Conservation (phyloP, 1,140 invertebrate genomes). For the Drosophila albomicans region DNA sequence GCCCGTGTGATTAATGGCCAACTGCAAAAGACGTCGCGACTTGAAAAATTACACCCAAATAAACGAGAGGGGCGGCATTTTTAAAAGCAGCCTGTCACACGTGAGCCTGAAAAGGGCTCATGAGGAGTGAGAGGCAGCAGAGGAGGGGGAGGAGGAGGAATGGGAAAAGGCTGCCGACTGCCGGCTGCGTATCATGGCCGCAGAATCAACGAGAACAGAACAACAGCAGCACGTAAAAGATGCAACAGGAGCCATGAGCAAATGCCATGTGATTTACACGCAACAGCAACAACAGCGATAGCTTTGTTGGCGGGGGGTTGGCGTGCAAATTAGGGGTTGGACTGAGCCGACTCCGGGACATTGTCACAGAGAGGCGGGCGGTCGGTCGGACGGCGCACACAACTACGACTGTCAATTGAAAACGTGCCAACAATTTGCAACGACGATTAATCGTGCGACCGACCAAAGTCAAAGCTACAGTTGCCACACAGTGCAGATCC, state of each 20-base stretch:
- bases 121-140: background rate
- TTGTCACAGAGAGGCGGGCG: constrained; percentile 25
- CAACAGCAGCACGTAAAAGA: constrained; percentile 71
- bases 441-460: constrained; percentile 83
- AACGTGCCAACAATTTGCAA: constrained; percentile 85
- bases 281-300: constrained; percentile 48
- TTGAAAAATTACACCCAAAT: constrained; percentile 81
- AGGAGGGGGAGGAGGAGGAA: background rate
- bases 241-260: constrained; percentile 76
- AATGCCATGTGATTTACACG: constrained; percentile 82
- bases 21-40: constrained; percentile 75
- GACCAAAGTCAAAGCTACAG: constrained; percentile 62
- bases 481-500: constrained; percentile 14
- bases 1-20: constrained; percentile 72
- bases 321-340: constrained; percentile 79
- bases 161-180: background rate
- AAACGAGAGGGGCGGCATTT: constrained; percentile 65
- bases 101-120: constrained; percentile 28
- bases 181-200: constrained; percentile 39
- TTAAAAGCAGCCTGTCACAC: constrained; percentile 77
- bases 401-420: constrained; percentile 83
- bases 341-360: constrained; percentile 26
- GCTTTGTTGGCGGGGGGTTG: constrained; percentile 30
- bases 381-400: constrained; percentile 41
- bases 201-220: constrained; percentile 50